Conservation (phyloP, 2,888 invertebrate species). For the Cerceris rybyensis region DNA sequence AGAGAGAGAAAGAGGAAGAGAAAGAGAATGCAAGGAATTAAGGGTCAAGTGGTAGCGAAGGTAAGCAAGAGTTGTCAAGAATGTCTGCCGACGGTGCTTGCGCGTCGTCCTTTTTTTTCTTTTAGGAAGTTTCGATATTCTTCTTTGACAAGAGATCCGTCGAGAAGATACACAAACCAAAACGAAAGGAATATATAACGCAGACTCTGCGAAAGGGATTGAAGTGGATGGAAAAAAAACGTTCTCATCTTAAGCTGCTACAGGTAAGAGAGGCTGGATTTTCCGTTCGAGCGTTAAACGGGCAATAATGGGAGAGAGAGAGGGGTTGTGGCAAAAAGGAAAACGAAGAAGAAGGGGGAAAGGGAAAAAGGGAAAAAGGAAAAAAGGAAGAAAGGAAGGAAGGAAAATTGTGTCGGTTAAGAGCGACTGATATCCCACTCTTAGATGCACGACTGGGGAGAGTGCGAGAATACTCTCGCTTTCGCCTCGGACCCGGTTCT, state of each 20-base stretch:
- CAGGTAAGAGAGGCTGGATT: constrained; percentile 76
- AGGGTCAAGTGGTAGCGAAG: not conserved
- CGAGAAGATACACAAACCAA: constrained; percentile 95
- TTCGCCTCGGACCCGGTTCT: constrained; percentile 97
- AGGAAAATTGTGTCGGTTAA: not conserved
- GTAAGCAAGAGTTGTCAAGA: too few species aligned
- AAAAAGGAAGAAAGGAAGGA: not conserved
- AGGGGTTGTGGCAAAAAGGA: too few species aligned
- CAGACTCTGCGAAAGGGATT: constrained; percentile 93
- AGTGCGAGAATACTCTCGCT: constrained; percentile 93
- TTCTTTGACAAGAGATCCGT: constrained; percentile 96
- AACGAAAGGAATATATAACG: constrained; percentile 94
- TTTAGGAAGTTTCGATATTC: constrained; percentile 96
- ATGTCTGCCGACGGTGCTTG: too few species aligned
- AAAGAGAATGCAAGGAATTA: not conserved
- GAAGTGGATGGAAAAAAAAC: constrained; percentile 89
- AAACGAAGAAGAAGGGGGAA: not conserved
- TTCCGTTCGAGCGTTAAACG: not conserved
- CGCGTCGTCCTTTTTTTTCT: constrained; percentile 13
- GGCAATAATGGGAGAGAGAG: not conserved
- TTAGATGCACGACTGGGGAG: constrained; percentile 85
- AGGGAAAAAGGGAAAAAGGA: not conserved
- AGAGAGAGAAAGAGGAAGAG: too few species aligned
- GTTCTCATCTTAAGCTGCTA: constrained; percentile 92
- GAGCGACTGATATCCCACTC: not conserved